Percentiles rank a stretch among this genome's conserved stretches.
Evolutionary conservation across 2,888 invertebrate species (phyloP).

Genomic region (Trypoxylon attenuatum): DNA sequence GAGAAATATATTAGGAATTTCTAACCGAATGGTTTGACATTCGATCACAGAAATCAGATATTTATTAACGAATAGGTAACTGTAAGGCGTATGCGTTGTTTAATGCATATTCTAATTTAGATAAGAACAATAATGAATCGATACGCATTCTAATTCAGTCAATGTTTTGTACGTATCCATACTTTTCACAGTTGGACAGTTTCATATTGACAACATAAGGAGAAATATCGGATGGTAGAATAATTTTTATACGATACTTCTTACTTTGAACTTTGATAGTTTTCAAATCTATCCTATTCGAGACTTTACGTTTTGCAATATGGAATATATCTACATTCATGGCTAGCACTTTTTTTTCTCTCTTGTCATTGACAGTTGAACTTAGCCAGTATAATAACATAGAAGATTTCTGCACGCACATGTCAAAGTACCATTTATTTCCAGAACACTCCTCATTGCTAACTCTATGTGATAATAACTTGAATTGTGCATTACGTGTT

Average conservation of each 20-base stretch:
- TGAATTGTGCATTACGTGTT: too few species aligned
- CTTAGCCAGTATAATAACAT: constrained; percentile 8
- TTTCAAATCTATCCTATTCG: background rate
- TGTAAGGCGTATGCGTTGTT: too few species aligned
- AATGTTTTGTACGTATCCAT: background rate
- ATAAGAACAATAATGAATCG: background rate
- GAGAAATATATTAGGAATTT: too few species aligned
- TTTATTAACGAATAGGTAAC: too few species aligned
- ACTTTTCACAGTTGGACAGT: background rate
- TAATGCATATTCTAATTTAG: too few species aligned
- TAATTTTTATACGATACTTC: background rate
- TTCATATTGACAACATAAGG: background rate
- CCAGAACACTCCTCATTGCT: background rate
- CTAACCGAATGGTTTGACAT: too few species aligned
- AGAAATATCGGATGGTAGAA: background rate
- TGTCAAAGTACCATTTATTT: constrained; percentile 8
- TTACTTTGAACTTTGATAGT: background rate
- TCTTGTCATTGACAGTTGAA: constrained; percentile 29
- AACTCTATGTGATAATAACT: constrained; percentile 9
- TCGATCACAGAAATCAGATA: too few species aligned
- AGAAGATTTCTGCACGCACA: constrained; percentile 16
- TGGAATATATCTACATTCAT: too few species aligned
- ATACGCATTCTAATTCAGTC: too few species aligned
- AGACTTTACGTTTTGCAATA: background rate
- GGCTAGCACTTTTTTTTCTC: background rate